Evolutionary conservation across 2,797 vertebrate species (phyloP).

Genomic region (Threskiornis aethiopicus): DNA sequence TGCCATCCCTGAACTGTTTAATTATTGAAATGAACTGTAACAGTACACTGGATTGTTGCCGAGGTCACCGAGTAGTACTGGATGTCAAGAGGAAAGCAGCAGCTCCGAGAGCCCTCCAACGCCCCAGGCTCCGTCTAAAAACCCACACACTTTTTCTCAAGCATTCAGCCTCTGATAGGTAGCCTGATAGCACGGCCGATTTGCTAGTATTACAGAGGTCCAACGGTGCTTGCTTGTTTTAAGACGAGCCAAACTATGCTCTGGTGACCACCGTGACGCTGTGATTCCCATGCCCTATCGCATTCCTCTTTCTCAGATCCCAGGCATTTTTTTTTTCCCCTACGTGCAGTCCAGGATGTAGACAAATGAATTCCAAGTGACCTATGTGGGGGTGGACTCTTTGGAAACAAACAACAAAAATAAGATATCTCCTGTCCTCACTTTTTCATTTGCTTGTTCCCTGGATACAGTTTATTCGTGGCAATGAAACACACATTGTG

Average conservation of each 20-base stretch:
- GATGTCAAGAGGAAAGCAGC: constrained; percentile 75
- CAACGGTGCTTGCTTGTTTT: constrained; percentile 84
- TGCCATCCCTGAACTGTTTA: constrained; percentile 82
- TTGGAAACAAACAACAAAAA: constrained; percentile 79
- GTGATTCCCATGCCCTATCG: constrained; percentile 92
- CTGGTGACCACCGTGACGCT: constrained; percentile 88
- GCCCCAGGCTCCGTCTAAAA: constrained; percentile 85
- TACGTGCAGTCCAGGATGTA: constrained; percentile 89
- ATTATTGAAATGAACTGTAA: constrained; percentile 91
- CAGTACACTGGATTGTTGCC: constrained; percentile 79
- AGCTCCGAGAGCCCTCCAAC: constrained; percentile 74
- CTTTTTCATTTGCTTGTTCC: constrained; percentile 84
- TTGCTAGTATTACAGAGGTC: constrained; percentile 72
- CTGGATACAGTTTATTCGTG: constrained; percentile 79
- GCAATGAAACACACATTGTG: constrained; percentile 75
- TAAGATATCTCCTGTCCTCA: constrained; percentile 82
- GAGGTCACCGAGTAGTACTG: constrained; percentile 80
- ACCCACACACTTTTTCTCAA: constrained; percentile 80
- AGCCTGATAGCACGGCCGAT: constrained; percentile 71
- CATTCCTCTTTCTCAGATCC: constrained; percentile 91
- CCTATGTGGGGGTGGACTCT: constrained; percentile 88
- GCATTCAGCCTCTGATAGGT: constrained; percentile 80
- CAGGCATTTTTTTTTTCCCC: constrained; percentile 78
- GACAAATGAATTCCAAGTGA: constrained; percentile 92
- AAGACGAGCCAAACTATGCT: constrained; percentile 87